Evolutionary conservation across 2,888 invertebrate genomes (phyloP), one percentile per base, ranked within the genome.

Genomic region (Drosophila picticornis): DNA sequence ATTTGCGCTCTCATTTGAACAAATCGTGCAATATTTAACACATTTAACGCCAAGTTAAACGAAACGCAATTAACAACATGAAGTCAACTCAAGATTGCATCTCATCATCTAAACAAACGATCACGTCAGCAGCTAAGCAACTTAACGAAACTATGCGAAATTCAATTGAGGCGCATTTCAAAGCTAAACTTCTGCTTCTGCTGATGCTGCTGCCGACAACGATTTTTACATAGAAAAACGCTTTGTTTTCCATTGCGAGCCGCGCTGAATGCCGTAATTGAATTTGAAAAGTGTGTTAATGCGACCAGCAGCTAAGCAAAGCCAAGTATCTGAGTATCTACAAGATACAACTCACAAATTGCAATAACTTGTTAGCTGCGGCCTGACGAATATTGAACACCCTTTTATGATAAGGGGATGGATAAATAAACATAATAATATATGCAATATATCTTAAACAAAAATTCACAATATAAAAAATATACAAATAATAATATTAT

Each of bases 261-360:
- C 74, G 78, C 58, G 74, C 60, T 65, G 63, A 55, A 61, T 67
- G 58, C 57, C 46, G 75, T 77, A 86, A 90, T 89, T 89, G 86
- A 84, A 83, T 79, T 71, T 31, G 68, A 79, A 88, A 88, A 90
- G 75, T 90, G 81, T 87, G 91, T 82, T 89, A 86, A 91, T 91
- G 90, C 63, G 77, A 77, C 78, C 82, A 77, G 72, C 79, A 75
- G 73, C 66, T 63, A 74, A 71, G 65, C 65, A 62, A 72, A 25
- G 25, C 9, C 25, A 16, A 9, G 46, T 46, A 46, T 22, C 46
- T 22, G 13, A 69, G 65, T 65, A 84, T 77, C 78, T 78, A 59
- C 27, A 40, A 75, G 65, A 80, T 72, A 51, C 78, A 70, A 66
- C 34, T 61, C 43, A 71, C 51, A 74, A 53, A 57, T 55, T 19